Evolutionary conservation across 2,888 invertebrate genomes (phyloP), one percentile per base, ranked within the genome.

Genomic region (Ophraella communa): DNA sequence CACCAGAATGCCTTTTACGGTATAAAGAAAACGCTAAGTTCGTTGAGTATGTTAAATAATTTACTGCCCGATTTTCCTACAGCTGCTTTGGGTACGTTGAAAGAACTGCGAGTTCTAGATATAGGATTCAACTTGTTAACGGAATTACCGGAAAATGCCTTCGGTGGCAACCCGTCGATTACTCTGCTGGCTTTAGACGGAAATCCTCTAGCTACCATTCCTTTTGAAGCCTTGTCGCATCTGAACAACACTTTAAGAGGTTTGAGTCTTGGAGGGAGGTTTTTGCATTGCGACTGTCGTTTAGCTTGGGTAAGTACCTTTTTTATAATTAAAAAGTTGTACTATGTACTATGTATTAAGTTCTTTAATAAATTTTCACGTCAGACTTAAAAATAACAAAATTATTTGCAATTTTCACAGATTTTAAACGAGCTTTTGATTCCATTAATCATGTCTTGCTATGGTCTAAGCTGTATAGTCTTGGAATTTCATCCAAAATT

Each of bases 91-190:
- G 88, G 88, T 70, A 87, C 88, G 23, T 84, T 96, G 56, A 87
- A 87, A 58, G 94, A 95, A 81, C 84, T 96, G 60, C 87, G 94
- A 80, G 95, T 96, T 8, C 84, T 96, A 71, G 96, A 96, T 80
- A 93, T 96, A 70, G 96, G 96, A 53, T 96, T 96, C 81, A 96
- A 96, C 85, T 86, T 95, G 71, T 83, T 96, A 68, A 93, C 93
- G 49, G 89, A 90, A 74, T 82, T 96, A 71, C 95, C 95, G 8
- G 83, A 86, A 53, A 87, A 91, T 64, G 93, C 95, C 1, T 95
- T 96, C 78, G 82, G 87, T 65, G 91, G 89, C 60, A 93, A 94
- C 82, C 92, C 92, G 0, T 90, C 92, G 23, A 89, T 96, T 70
- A 95, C 95, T 0, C 84, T 96, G 57, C 80, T 96, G 65, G 96